Conservation (phyloP, 2,797 vertebrate genomes). For the Erithacus rubecula region DNA sequence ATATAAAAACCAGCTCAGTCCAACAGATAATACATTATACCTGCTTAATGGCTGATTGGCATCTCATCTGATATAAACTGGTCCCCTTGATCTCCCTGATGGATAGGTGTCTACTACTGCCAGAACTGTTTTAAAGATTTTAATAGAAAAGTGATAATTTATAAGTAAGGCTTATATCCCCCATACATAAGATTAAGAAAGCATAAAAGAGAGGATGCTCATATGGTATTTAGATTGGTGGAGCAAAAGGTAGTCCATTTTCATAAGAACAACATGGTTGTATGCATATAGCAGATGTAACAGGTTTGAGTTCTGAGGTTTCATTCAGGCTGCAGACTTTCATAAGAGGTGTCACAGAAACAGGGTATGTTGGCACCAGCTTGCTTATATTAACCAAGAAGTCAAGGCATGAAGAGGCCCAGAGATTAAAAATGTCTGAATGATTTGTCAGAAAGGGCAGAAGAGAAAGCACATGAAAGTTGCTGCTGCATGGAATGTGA, state of each 20-base stretch:
- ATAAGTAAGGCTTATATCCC: not conserved
- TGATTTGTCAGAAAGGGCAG: not conserved
- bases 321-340: not conserved
- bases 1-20: not conserved
- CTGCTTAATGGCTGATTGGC: not conserved
- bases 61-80: not conserved
- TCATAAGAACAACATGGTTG: not conserved
- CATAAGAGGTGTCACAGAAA: not conserved
- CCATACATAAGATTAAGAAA: not conserved
- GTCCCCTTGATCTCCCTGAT: not conserved
- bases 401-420: not conserved
- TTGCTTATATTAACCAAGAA: not conserved
- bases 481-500: not conserved
- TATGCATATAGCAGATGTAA: not conserved
- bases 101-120: not conserved
- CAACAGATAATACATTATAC: not conserved
- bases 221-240: not conserved
- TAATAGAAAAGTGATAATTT: not conserved
- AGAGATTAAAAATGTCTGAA: not conserved
- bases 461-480: not conserved
- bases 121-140: not conserved
- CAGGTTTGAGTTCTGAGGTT: not conserved
- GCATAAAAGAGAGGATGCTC: not conserved
- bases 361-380: not conserved
- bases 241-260: not conserved